Evolutionary conservation across 2,888 invertebrate species (phyloP), one percentile per base, ranked within the genome.

Genomic region (Eledona agricola): DNA sequence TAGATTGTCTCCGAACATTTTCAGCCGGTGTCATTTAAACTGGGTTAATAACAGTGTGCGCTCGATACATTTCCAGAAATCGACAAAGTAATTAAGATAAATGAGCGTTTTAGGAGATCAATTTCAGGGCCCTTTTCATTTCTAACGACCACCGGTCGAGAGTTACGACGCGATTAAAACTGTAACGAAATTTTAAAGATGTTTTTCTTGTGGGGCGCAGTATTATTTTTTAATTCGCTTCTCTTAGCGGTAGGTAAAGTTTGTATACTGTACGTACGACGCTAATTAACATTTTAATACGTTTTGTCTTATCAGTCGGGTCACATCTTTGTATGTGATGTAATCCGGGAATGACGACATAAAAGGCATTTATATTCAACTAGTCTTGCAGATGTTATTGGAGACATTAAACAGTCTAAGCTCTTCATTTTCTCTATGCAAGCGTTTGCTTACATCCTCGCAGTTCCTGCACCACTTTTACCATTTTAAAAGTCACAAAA

Each of bases 21-120:
- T 31, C 15, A 31, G 17, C 16, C 17, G 9, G 31, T 17, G 12
- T 31, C 31, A 7, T 31, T 31, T 31, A 31, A 31, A 31, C 38
- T 38, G 20, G 38, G 38, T 38, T 23, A 37, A 31, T 31, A 31
- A n/a, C n/a, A n/a, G n/a, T n/a, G n/a, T n/a, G n/a, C n/a, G n/a
- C n/a, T 19, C 26, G 12, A 40, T 40, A 40, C 29, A 40, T 40
- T 40, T 17, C 15, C 11, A 28, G 28, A 40, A 26, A 40, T 40
- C 40, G 40, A 26, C 40, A 16, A 26, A 40, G 28, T 40, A 40
- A 40, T 40, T 40, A 40, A 40, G 40, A 40, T 40, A 40, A 40
- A 40, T 10, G 40, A 26, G 28, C 17, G 26, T 40, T 40, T 40
- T 40, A 28, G 26, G 29, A 40, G 28, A 40, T 40, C 40, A 40